Evolutionary conservation across 2,888 invertebrate genomes (phyloP).

Genomic region (Ptychoptera contaminata): DNA sequence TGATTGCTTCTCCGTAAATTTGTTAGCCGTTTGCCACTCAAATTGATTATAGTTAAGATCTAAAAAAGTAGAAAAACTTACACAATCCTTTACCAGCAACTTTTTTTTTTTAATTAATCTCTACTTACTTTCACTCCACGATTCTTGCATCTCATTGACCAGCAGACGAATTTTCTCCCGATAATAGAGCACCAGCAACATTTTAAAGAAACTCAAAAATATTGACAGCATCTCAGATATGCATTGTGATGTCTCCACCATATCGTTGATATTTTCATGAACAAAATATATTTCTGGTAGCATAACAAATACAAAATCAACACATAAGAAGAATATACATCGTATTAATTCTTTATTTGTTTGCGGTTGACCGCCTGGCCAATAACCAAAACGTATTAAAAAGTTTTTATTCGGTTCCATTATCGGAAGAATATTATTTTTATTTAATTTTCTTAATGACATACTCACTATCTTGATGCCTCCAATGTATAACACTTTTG

Average conservation of each 20-base stretch:
- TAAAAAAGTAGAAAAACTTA: background rate
- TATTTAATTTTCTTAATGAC: too few relatives aligned
- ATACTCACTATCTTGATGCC: too few relatives aligned
- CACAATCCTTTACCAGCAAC: too few relatives aligned
- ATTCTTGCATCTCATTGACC: background rate
- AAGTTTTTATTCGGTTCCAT: background rate
- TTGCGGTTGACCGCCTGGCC: background rate
- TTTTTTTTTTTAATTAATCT: too few relatives aligned
- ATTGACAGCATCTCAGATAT: conserved; percentile 2
- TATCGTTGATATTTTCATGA: background rate
- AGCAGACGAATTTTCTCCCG: background rate
- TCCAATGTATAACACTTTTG: too few relatives aligned
- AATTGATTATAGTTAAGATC: background rate
- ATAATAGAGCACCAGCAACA: conserved; percentile 2
- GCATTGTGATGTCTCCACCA: conserved; percentile 3
- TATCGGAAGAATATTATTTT: background rate
- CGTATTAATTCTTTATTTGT: background rate
- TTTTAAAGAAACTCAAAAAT: background rate
- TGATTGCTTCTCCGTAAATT: conserved; percentile 2
- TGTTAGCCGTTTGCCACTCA: background rate
- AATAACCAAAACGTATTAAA: conserved; percentile 1
- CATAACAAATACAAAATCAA: background rate
- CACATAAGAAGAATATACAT: background rate
- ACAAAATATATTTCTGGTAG: background rate
- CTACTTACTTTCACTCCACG: background rate